These are phyloP conservation scores for Cotesia congregata DNA, from an alignment of 2,888 invertebrate species.

Conservation along the genomic window DNA sequence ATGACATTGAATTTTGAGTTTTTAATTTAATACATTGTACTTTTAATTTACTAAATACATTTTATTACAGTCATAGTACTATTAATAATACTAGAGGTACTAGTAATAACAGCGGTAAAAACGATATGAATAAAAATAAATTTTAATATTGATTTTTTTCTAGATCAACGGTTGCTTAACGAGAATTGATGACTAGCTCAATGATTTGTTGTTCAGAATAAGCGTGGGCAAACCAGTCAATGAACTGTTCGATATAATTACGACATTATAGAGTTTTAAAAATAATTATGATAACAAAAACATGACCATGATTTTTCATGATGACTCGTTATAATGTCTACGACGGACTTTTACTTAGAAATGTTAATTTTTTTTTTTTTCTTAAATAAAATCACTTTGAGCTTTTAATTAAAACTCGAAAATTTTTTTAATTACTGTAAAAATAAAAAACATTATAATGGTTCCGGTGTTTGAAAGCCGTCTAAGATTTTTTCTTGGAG, in stretches of 20 bases:
- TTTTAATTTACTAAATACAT: no score
- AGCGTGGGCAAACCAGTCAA: constrained; percentile 25
- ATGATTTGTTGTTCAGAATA: constrained; percentile 20
- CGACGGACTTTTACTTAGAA: not conserved
- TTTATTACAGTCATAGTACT: no score
- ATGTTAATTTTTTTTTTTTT: not conserved
- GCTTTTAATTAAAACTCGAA: not conserved
- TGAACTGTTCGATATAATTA: constrained; percentile 12
- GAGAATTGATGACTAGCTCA: not conserved
- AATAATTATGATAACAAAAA: not conserved
- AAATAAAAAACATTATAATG: not conserved
- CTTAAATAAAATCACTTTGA: not conserved
- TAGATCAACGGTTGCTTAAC: not conserved
- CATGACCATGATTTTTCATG: constrained; percentile 1
- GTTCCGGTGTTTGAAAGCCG: not conserved
- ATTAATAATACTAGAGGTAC: not conserved
- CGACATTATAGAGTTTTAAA: constrained; percentile 3
- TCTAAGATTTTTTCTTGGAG: not conserved
- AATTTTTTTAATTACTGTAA: not conserved
- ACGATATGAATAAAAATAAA: not conserved
- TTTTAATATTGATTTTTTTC: not conserved
- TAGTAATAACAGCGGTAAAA: not conserved
- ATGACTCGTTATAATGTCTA: not conserved
- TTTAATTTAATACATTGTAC: not conserved
- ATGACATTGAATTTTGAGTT: not conserved